Evolutionary conservation across 2,113 vertebrate genomes (phyloP).

Genomic region (Pygoscelis adeliae): DNA sequence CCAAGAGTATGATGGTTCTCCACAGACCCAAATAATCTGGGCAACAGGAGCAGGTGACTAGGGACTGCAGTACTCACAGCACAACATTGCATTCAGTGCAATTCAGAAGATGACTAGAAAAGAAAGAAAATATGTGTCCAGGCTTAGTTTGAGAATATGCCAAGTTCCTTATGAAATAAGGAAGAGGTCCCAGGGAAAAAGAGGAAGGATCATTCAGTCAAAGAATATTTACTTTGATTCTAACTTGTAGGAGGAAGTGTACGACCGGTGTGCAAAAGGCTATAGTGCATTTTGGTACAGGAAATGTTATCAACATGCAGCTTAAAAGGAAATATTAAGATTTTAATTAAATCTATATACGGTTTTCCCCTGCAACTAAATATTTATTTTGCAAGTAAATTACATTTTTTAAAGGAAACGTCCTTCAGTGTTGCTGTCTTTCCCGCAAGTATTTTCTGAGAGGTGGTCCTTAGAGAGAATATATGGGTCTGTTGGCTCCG

Average conservation of each 20-base stretch:
- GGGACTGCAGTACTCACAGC: rapidly evolving
- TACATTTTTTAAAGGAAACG: not conserved
- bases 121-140: not conserved
- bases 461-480: not conserved
- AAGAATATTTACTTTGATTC: not conserved
- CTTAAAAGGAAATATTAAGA: not conserved
- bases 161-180: not conserved
- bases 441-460: not conserved
- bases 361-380: not conserved
- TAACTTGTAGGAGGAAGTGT: not conserved
- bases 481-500: not conserved
- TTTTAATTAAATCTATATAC: not conserved
- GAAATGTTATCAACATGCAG: not conserved
- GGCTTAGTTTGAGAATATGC: not conserved
- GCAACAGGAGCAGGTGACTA: not conserved
- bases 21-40: not conserved
- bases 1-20: not conserved
- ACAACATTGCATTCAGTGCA: not conserved
- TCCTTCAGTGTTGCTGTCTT: not conserved
- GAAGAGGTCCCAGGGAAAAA: not conserved
- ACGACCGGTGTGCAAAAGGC: not conserved
- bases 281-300: not conserved
- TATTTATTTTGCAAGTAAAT: not conserved
- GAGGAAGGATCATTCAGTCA: not conserved
- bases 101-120: not conserved